phyloP scores from a whole-genome alignment of 2,888 invertebrate species.

The Lampropteryx suffumata region DNA sequence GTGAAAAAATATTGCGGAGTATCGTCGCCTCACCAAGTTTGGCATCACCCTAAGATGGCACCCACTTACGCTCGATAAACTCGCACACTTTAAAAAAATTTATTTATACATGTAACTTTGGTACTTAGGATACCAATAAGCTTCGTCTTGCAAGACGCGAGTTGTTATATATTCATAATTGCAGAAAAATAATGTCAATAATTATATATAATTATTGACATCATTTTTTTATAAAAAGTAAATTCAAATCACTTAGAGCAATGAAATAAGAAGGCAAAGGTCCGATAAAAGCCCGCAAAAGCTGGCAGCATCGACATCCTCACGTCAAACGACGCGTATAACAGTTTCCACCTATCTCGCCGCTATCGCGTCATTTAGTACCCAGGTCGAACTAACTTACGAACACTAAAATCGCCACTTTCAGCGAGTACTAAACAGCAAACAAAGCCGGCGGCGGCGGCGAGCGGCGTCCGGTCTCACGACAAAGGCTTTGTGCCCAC shows the following conservation, averaged over 20 bases:
- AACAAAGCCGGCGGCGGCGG: slow-evolving; percentile 72
- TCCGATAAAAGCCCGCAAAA: slow-evolving; percentile 2
- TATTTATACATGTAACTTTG: slow-evolving; percentile 27
- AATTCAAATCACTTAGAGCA: background rate
- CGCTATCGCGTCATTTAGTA: slow-evolving; percentile 36
- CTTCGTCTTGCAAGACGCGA: slow-evolving; percentile 4
- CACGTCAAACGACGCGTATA: slow-evolving; percentile 16
- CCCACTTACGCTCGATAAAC: slow-evolving; percentile 51
- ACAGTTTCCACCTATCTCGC: slow-evolving; percentile 16
- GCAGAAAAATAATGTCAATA: too few relatives aligned
- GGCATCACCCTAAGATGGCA: slow-evolving; percentile 41
- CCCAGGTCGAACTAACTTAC: slow-evolving; percentile 52
- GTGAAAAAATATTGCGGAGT: slow-evolving; percentile 77
- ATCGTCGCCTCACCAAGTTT: slow-evolving; percentile 65
- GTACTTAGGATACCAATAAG: slow-evolving; percentile 23
- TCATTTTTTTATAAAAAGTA: too few relatives aligned
- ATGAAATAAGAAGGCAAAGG: background rate
- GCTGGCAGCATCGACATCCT: slow-evolving; percentile 7
- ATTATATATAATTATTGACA: too few relatives aligned
- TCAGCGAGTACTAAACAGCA: slow-evolving; percentile 75
- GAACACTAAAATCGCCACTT: slow-evolving; percentile 72
- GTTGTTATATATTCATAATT: slow-evolving; percentile 2
- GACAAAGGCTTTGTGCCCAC: slow-evolving; percentile 78
- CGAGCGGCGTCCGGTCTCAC: slow-evolving; percentile 75
- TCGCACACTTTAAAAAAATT: slow-evolving; percentile 40